Evolutionary conservation across 1,140 invertebrate genomes (phyloP).

Genomic region (Cardiocondyla obscurior): DNA sequence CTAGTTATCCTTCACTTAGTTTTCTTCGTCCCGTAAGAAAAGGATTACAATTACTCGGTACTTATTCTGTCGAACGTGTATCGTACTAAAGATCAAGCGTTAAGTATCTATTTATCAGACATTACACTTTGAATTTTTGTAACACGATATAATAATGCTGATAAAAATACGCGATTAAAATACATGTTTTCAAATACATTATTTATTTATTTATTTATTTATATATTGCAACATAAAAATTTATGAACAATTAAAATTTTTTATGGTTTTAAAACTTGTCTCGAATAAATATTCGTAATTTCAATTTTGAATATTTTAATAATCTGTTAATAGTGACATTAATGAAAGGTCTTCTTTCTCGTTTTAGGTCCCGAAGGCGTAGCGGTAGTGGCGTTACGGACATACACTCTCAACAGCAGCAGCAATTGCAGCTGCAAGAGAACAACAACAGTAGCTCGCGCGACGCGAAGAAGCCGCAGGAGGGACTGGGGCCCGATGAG

Average conservation of each 20-base stretch:
- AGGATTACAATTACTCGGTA: conserved; percentile 11
- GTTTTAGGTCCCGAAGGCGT: conserved; percentile 80
- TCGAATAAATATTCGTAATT: too few relatives aligned
- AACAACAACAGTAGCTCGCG: conserved; percentile 80
- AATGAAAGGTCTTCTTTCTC: not conserved
- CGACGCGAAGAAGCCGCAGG: conserved; percentile 77
- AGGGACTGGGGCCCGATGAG: conserved; percentile 80
- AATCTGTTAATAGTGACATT: not conserved
- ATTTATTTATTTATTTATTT: too few relatives aligned
- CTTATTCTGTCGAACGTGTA: not conserved
- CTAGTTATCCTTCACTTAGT: conserved; percentile 44
- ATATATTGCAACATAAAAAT: not conserved
- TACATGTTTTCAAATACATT: not conserved
- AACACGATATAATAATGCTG: not conserved
- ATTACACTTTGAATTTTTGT: not conserved
- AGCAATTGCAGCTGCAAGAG: conserved; percentile 79
- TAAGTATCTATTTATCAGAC: not conserved
- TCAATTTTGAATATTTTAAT: too few relatives aligned
- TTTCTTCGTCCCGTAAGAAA: not conserved
- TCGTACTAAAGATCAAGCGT: not conserved
- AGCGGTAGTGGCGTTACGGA: conserved; percentile 80
- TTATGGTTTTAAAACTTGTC: not conserved
- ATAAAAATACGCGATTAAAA: not conserved
- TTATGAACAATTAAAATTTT: not conserved
- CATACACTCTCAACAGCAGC: conserved; percentile 79